Percentiles rank a stretch among this genome's conserved stretches.
These are phyloP conservation scores for Drosophila meridionalis DNA, from an alignment of 2,888 invertebrate genomes.

Conservation along the genomic window DNA sequence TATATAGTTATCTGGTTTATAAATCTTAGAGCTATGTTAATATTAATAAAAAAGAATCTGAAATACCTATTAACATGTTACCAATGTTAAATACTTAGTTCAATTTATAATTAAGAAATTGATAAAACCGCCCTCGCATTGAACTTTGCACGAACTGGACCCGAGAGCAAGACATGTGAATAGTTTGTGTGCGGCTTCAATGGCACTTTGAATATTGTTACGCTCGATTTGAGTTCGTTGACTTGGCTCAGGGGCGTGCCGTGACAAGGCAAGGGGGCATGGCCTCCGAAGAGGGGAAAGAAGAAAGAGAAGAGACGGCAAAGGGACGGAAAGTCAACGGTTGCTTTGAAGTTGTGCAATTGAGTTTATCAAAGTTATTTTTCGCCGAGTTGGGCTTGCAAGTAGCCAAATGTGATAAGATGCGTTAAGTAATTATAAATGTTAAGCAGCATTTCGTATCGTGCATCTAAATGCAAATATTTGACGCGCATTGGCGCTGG, in stretches of 20 bases:
- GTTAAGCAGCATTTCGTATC: conserved; percentile 66
- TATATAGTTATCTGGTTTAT: too few relatives aligned
- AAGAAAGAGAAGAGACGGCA: background rate
- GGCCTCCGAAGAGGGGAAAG: background rate
- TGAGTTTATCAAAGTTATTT: conserved; percentile 72
- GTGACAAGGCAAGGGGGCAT: conserved; percentile 2
- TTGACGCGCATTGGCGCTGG: conserved; percentile 71
- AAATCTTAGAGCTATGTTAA: too few relatives aligned
- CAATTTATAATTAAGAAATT: background rate
- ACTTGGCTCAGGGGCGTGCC: conserved; percentile 55
- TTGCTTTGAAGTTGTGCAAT: conserved; percentile 66
- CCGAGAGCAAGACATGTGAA: conserved; percentile 64
- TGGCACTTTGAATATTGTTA: conserved; percentile 78
- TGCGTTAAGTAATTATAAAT: conserved; percentile 81
- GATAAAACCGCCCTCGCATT: conserved; percentile 55
- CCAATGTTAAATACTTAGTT: too few relatives aligned
- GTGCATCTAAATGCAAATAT: conserved; percentile 80
- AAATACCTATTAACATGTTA: too few relatives aligned
- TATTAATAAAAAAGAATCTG: too few relatives aligned
- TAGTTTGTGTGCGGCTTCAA: conserved; percentile 62
- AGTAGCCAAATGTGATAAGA: conserved; percentile 67
- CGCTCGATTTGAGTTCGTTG: conserved; percentile 76
- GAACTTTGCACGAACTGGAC: conserved; percentile 70
- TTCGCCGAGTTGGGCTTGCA: conserved; percentile 61
- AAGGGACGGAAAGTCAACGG: conserved; percentile 15